Evolutionary conservation across 2,888 invertebrate genomes (phyloP).

Genomic region (Ommatoiulus sabulosus): DNA sequence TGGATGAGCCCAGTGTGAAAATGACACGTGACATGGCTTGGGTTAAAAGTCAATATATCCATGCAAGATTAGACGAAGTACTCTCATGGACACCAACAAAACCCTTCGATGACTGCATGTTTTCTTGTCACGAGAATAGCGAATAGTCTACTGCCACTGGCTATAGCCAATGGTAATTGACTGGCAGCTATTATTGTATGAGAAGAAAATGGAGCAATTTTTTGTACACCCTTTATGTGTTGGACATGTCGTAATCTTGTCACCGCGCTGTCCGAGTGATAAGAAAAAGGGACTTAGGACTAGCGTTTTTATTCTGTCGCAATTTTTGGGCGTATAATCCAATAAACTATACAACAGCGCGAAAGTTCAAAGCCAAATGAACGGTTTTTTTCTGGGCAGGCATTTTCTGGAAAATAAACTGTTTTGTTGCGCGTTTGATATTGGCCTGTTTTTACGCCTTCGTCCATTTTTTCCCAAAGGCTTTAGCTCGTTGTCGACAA

Average conservation of each 20-base stretch:
- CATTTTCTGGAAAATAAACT: slow-evolving; percentile 27
- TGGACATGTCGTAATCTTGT: background rate
- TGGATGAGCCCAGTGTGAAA: no score
- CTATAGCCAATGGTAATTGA: no score
- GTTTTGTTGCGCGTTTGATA: slow-evolving; percentile 6
- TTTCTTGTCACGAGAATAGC: no score
- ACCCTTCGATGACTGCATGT: no score
- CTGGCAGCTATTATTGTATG: no score
- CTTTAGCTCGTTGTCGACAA: background rate
- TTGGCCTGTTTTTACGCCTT: background rate
- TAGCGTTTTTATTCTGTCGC: background rate
- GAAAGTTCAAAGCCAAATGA: background rate
- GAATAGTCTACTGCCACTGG: no score
- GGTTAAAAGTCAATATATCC: no score
- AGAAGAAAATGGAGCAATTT: no score
- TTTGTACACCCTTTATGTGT: background rate
- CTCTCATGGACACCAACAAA: no score
- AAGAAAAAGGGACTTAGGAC: background rate
- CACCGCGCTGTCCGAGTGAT: background rate
- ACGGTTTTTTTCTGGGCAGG: background rate
- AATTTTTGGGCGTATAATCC: background rate
- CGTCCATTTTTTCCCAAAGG: background rate
- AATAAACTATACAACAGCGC: background rate
- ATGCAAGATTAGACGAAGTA: no score
- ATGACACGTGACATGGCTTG: no score